A percentile compares a stretch with the other conserved stretches of the same genome.
These are phyloP conservation scores for Anarrhichthys ocellatus DNA, from an alignment of 2,113 vertebrate species.

Conservation along the genomic window DNA sequence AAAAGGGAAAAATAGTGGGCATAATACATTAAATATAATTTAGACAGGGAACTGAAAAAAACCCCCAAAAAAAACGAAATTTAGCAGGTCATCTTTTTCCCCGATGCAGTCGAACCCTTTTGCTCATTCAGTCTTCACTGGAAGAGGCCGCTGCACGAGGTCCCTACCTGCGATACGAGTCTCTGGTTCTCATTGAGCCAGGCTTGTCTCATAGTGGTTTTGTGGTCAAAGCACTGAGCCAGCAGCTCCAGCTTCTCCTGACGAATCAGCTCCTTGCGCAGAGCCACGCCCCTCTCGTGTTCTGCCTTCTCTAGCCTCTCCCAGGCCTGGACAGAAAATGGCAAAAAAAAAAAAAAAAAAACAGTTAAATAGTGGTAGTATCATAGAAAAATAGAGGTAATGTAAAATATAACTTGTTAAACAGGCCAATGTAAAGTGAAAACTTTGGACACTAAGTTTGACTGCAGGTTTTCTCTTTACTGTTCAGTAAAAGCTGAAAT, in stretches of 20 bases:
- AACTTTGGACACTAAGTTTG: background rate
- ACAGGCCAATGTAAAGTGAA: background rate
- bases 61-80: background rate
- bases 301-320: conserved; percentile 93
- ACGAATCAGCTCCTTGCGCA: conserved; percentile 93
- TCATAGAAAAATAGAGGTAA: background rate
- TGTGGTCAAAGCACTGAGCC: conserved; percentile 97
- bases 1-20: background rate
- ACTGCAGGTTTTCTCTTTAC: background rate
- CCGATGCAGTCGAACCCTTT: background rate
- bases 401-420: background rate
- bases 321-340: conserved; percentile 86
- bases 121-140: background rate
- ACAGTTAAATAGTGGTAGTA: background rate
- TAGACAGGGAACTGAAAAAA: background rate
- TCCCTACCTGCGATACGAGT: conserved; percentile 91
- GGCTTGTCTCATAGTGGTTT: conserved; percentile 93
- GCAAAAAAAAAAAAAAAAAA: background rate
- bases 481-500: background rate
- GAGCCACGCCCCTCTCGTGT: conserved; percentile 91
- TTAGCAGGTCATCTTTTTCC: background rate
- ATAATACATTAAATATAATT: background rate
- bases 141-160: background rate
- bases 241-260: conserved; percentile 95
- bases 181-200: conserved; percentile 98